A percentile compares a stretch with the other conserved stretches of the same genome.
Conservation (phyloP, 2,888 invertebrate genomes). For the Trichopoda pennipes region DNA sequence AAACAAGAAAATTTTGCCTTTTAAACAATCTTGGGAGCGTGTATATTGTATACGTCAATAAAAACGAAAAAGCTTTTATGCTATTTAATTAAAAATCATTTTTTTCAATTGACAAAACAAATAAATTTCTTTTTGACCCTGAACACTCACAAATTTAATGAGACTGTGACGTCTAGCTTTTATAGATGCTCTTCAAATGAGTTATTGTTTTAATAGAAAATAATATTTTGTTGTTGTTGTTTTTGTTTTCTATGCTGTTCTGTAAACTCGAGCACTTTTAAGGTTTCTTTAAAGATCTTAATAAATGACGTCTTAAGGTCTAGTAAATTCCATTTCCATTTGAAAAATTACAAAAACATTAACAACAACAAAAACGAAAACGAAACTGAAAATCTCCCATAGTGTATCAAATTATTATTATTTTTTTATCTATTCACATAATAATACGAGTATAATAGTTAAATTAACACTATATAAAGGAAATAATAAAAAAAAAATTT, state of each 20-base stretch:
- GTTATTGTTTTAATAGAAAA: conserved; percentile 36
- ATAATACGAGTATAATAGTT: conserved; percentile 44
- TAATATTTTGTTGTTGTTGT: conserved; percentile 8
- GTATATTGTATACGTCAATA: conserved; percentile 32
- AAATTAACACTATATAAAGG: conserved; percentile 45
- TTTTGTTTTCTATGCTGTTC: not conserved
- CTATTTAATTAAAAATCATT: conserved; percentile 55
- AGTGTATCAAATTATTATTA: conserved; percentile 29
- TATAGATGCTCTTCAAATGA: conserved; percentile 17
- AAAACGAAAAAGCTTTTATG: conserved; percentile 14
- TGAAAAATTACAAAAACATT: too few relatives aligned
- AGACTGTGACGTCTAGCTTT: conserved; percentile 52
- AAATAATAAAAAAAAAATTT: conserved; percentile 5
- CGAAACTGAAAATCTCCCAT: conserved; percentile 30
- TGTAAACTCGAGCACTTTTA: conserved; percentile 39
- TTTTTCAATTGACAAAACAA: conserved; percentile 62
- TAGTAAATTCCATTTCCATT: conserved; percentile 46
- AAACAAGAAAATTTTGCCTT: not conserved
- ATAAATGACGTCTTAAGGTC: conserved; percentile 67
- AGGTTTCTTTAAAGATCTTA: conserved; percentile 42
- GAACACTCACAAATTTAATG: conserved; percentile 44
- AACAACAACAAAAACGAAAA: not conserved
- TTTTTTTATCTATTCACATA: conserved; percentile 17
- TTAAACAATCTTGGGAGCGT: not conserved
- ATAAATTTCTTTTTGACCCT: conserved; percentile 56